Conservation (phyloP, 2,888 invertebrate species). For the Hofmannophila pseudospretella region DNA sequence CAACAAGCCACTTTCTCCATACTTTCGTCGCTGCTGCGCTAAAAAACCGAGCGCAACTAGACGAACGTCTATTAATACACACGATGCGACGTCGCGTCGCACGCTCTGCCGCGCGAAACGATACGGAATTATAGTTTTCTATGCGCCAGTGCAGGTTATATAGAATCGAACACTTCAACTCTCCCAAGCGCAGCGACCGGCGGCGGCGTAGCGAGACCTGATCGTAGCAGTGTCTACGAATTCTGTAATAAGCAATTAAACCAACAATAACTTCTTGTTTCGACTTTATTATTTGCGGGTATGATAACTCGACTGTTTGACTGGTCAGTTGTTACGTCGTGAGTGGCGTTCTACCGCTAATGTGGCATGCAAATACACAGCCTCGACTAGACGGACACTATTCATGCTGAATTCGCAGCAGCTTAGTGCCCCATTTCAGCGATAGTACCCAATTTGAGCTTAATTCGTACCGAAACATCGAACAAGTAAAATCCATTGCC, state of each 20-base stretch:
- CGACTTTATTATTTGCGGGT: not conserved
- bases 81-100: conserved; percentile 60
- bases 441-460: conserved; percentile 43
- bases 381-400: not conserved
- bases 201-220: conserved; percentile 9
- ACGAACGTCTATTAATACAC: conserved; percentile 64
- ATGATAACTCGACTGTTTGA: not conserved
- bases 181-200: conserved; percentile 28
- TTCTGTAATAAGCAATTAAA: not conserved
- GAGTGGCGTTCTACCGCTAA: conserved; percentile 5
- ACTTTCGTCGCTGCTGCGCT: conserved; percentile 75
- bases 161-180: conserved; percentile 30
- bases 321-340: not conserved
- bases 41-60: conserved; percentile 67
- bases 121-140: conserved; percentile 63
- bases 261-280: not conserved
- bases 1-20: conserved; percentile 75
- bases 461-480: conserved; percentile 53
- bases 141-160: conserved; percentile 39
- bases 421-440: conserved; percentile 26
- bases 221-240: conserved; percentile 5
- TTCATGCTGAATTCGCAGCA: not conserved
- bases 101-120: conserved; percentile 62
- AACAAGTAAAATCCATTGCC: conserved; percentile 76
- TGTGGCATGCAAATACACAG: conserved; percentile 6